Percentiles rank a stretch among this genome's conserved stretches.
Conservation (phyloP, 2,113 vertebrate genomes). For the Acrocephalus arundinaceus region DNA sequence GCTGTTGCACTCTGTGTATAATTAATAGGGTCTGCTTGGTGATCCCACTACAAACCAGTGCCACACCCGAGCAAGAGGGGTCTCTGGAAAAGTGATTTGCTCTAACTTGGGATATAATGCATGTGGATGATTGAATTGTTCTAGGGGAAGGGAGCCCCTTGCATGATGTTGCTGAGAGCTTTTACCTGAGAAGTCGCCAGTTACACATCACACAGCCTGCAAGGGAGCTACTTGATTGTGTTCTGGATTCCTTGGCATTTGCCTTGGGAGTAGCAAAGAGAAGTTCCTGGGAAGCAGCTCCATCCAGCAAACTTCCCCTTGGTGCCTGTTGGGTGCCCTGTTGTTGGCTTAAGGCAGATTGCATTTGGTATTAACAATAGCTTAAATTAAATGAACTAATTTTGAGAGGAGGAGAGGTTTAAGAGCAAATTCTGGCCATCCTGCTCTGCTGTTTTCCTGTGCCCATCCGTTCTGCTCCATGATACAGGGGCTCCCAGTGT, state of each 20-base stretch:
- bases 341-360: accelerated
- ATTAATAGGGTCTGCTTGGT: accelerated
- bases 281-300: accelerated
- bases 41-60: accelerated
- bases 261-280: accelerated
- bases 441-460: accelerated
- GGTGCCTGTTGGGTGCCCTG: background rate
- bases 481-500: no score
- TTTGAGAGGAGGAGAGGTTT: accelerated
- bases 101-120: accelerated
- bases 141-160: background rate
- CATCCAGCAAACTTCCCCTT: accelerated
- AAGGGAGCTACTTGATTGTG: accelerated
- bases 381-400: accelerated
- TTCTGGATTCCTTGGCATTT: background rate
- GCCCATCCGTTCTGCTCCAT: accelerated
- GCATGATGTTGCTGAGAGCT: accelerated
- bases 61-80: accelerated
- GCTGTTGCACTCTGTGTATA: accelerated
- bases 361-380: accelerated
- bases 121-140: accelerated
- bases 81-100: background rate
- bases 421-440: accelerated
- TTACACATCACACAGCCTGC: accelerated
- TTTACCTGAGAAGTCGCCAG: accelerated